Percentiles rank a stretch among this genome's conserved stretches.
Evolutionary conservation across 2,113 vertebrate genomes (phyloP).

Genomic region (Rhinopomastus cyanomelas): DNA sequence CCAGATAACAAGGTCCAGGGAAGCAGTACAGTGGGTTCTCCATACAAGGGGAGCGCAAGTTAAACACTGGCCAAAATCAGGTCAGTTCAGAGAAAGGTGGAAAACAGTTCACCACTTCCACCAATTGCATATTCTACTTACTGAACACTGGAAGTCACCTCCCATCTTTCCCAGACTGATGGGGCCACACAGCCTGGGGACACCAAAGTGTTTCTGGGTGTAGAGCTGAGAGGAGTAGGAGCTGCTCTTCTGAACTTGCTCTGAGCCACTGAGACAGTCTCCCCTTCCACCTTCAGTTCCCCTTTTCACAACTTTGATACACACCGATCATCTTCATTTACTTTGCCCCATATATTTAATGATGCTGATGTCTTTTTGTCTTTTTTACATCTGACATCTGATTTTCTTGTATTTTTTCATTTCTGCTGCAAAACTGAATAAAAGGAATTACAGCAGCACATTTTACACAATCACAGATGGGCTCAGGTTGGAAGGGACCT

Average conservation of each 20-base stretch:
- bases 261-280: neutral
- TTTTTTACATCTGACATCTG: neutral
- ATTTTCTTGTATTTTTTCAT: neutral
- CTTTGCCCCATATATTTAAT: neutral
- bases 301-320: neutral
- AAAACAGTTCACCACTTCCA: neutral
- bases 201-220: fast-evolving
- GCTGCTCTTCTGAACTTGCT: neutral
- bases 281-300: neutral
- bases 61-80: neutral
- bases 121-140: neutral
- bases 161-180: neutral
- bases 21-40: fast-evolving
- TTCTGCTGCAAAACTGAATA: neutral
- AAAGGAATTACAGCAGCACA: neutral
- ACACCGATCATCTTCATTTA: neutral
- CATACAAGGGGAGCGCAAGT: fast-evolving
- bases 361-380: neutral
- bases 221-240: neutral
- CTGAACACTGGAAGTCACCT: neutral
- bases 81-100: neutral
- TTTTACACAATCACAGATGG: no score
- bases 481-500: no score
- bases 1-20: neutral
- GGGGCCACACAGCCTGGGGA: neutral